Evolutionary conservation across 2,888 invertebrate species (phyloP), one percentile per base, ranked within the genome.

Genomic region (Thereva unica): DNA sequence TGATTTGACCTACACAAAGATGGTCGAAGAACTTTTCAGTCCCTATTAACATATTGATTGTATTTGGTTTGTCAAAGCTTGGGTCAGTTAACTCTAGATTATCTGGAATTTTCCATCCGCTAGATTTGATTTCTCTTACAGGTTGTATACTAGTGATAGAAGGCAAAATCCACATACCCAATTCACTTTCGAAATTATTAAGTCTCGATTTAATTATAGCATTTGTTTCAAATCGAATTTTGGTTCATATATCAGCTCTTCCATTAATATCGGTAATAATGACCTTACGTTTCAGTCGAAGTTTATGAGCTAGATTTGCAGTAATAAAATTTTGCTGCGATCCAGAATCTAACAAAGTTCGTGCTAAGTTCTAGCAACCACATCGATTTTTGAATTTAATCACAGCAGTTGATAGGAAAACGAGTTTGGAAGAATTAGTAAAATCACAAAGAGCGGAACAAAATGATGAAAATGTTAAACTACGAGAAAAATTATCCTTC

Each of bases 41-140:
- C n/a, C 55, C 55, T 38, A 55, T 55, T 34, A 55, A 35, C 35
- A 55, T 9, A n/a, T n/a, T n/a, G n/a, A n/a, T n/a, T n/a, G n/a
- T n/a, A n/a, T n/a, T n/a, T n/a, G n/a, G n/a, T n/a, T n/a, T n/a
- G n/a, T n/a, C n/a, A n/a, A n/a, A n/a, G n/a, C n/a, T n/a, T n/a
- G n/a, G n/a, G n/a, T n/a, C n/a, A n/a, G n/a, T n/a, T n/a, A n/a
- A n/a, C n/a, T n/a, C n/a, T n/a, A n/a, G n/a, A n/a, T n/a, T n/a
- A n/a, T n/a, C n/a, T n/a, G n/a, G n/a, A n/a, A n/a, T n/a, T n/a
- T n/a, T n/a, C n/a, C n/a, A n/a, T n/a, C n/a, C n/a, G n/a, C n/a
- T n/a, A n/a, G n/a, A n/a, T n/a, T n/a, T n/a, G n/a, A n/a, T n/a
- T n/a, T n/a, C n/a, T n/a, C n/a, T n/a, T n/a, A n/a, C n/a, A n/a